Evolutionary conservation across 1,140 invertebrate genomes (phyloP), one percentile per base, ranked within the genome.

Genomic region (Zaprionus vittiger): DNA sequence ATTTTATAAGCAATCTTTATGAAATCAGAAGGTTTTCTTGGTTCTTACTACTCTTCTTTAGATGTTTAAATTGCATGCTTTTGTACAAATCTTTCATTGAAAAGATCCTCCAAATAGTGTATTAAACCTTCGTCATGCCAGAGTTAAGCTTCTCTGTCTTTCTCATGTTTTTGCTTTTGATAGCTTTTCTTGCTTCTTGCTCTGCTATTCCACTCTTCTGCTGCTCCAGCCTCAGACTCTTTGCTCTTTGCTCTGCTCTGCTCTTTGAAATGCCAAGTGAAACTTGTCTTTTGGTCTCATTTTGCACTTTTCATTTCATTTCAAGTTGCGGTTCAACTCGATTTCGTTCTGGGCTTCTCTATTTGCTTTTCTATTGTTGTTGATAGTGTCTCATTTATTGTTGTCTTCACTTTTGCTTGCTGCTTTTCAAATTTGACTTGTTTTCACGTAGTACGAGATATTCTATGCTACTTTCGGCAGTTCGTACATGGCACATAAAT

Each of bases 271-370:
- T 22, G 47, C 47, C 47, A 17, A 47, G 41, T 47, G 37, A 69
- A 69, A 72, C 83, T 79, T 64, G 83, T 72, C 83, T 86, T 83
- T 86, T 86, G 83, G 80, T 84, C 81, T 87, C 84, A 87, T 89
- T 87, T 87, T 47, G 84, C 83, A 87, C 83, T 87, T 87, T 87
- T 87, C 84, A 87, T 87, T 87, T 87, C 83, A 89, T 87, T 87
- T 89, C 81, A 89, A 89, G 80, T 83, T 79, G 24, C 28, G 61
- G 38, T 65, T 80, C 68, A 76, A 81, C 73, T 77, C 82, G 84
- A 73, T 74, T 81, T 72, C 24, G 62, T 64, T 55, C 41, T 26
- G 17, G 20, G n/a, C 28, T 38, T 65, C 31, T 59, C 28, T 65
- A 52, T 61, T 37, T 41, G 52, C 31, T 63, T 56, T 55, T 77